These are phyloP conservation scores for Spheniscus mendiculus DNA, from an alignment of 2,113 vertebrate species.

Conservation along the genomic window DNA sequence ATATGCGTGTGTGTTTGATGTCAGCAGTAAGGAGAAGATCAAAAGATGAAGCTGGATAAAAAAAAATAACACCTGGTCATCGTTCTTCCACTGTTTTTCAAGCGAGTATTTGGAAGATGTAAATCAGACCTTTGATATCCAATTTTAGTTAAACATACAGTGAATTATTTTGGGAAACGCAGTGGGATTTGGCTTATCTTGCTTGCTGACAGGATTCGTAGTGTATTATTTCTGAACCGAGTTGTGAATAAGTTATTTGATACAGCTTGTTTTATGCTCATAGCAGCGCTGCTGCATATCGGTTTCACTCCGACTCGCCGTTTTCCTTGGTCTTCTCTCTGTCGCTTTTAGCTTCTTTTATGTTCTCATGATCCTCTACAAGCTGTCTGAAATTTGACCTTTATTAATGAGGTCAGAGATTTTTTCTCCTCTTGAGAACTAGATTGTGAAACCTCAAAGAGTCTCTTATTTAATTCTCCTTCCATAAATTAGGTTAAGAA, in stretches of 20 bases:
- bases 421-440: not conserved
- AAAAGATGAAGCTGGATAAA: conserved; percentile 2
- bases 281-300: not conserved
- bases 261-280: not conserved
- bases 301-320: fast-evolving
- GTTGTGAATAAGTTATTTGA: not conserved
- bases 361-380: not conserved
- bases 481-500: conserved; percentile 16
- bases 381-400: conserved; percentile 23
- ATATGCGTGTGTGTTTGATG: conserved; percentile 10
- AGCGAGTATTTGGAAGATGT: not conserved
- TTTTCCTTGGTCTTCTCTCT: not conserved
- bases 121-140: conserved; percentile 53
- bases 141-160: not conserved
- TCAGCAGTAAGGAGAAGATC: conserved; percentile 7
- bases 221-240: not conserved
- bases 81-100: not conserved
- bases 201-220: not conserved
- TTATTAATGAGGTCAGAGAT: not conserved
- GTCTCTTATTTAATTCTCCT: not conserved
- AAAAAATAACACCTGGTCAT: not conserved
- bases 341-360: not conserved
- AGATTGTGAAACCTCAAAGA: not conserved
- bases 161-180: conserved; percentile 3
- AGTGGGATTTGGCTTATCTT: conserved; percentile 34